These are phyloP conservation scores for Conistra vaccinii DNA, from an alignment of 2,888 invertebrate genomes.

Conservation along the genomic window DNA sequence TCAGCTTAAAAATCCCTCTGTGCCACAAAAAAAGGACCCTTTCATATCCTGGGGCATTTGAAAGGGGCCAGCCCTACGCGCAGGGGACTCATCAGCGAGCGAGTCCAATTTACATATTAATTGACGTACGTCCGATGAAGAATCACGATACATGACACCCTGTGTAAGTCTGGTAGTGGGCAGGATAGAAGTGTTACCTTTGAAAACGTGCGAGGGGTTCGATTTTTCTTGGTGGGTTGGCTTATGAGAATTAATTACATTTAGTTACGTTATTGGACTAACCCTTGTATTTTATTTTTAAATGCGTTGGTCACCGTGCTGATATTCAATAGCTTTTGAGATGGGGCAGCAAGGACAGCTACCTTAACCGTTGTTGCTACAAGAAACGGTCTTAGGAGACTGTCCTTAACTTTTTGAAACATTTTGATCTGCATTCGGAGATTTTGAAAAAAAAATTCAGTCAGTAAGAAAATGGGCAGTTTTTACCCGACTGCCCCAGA, in stretches of 20 bases:
- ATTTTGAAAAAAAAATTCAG: no score
- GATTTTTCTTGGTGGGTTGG: conserved; percentile 4
- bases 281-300: not conserved
- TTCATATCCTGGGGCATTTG: conserved; percentile 1
- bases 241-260: not conserved
- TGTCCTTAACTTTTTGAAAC: no score
- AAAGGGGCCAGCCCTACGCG: conserved; percentile 53
- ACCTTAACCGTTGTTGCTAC: no score
- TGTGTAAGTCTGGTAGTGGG: conserved; percentile 56
- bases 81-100: conserved; percentile 61
- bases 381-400: no score
- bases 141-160: conserved; percentile 72
- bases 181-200: conserved; percentile 1
- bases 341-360: no score
- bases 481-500: no score
- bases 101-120: conserved; percentile 85
- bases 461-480: no score
- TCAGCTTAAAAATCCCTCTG: conserved; percentile 29
- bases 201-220: conserved; percentile 1
- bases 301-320: no score
- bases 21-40: conserved; percentile 2
- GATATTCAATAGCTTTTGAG: no score
- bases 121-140: conserved; percentile 80
- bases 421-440: no score
- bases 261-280: not conserved